Conservation (phyloP, 2,888 invertebrate genomes). For the Phortica okadai region DNA sequence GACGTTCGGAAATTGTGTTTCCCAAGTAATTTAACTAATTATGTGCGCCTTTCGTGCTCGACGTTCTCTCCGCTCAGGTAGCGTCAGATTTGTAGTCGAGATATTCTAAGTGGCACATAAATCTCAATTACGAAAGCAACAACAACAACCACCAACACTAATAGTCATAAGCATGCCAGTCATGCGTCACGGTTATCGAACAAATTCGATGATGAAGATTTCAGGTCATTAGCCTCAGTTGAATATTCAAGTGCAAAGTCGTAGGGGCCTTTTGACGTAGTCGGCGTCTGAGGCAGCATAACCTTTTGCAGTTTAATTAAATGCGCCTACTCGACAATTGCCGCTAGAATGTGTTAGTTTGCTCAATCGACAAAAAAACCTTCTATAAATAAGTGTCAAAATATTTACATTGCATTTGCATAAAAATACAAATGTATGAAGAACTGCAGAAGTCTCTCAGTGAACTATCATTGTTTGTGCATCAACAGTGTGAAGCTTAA, state of each 20-base stretch:
- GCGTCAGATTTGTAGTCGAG: neutral
- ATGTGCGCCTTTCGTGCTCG: slow-evolving; percentile 47
- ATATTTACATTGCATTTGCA: neutral
- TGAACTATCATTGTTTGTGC: too few species aligned
- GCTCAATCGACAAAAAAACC: too few species aligned
- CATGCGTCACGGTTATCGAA: slow-evolving; percentile 49
- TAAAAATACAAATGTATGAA: neutral
- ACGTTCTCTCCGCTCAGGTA: neutral
- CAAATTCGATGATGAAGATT: slow-evolving; percentile 35
- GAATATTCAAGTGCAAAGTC: slow-evolving; percentile 46
- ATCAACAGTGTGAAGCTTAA: neutral
- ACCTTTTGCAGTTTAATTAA: slow-evolving; percentile 38
- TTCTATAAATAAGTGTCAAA: neutral
- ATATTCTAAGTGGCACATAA: neutral
- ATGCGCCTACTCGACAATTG: slow-evolving; percentile 32
- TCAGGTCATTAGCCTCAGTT: slow-evolving; percentile 55
- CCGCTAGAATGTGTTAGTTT: neutral
- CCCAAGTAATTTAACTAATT: slow-evolving; percentile 39
- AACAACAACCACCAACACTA: slow-evolving; percentile 22
- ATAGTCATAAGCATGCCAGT: slow-evolving; percentile 48
- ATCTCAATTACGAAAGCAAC: slow-evolving; percentile 39
- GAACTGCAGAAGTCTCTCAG: neutral
- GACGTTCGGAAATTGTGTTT: slow-evolving; percentile 38
- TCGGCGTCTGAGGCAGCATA: slow-evolving; percentile 20
- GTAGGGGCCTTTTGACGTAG: slow-evolving; percentile 17